Conservation (phyloP, 2,113 vertebrate genomes). For the Macrotus californicus region DNA sequence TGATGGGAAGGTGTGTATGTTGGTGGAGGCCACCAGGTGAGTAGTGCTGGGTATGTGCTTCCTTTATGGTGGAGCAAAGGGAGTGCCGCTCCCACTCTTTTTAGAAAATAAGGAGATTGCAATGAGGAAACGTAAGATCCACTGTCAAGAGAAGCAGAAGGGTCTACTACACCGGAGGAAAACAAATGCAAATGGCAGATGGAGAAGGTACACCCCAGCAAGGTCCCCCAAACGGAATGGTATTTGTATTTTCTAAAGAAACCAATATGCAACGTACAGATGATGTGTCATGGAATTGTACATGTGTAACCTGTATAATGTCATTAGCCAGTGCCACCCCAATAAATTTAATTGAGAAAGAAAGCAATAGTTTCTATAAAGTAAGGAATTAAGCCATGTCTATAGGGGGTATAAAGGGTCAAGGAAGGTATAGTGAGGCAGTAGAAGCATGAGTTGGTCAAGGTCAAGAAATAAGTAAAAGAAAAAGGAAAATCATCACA, state of each 20-base stretch:
- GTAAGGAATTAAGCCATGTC: background rate
- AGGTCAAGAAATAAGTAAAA: background rate
- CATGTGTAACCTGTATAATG: background rate
- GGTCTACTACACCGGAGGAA: background rate
- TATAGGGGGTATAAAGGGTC: background rate
- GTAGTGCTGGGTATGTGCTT: background rate
- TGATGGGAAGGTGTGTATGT: background rate
- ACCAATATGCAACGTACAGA: background rate
- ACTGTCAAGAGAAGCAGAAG: background rate
- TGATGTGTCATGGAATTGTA: background rate
- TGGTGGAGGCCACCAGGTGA: background rate
- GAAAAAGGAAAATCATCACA: background rate
- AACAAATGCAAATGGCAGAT: background rate
- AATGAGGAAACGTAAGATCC: background rate
- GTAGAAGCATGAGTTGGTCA: background rate
- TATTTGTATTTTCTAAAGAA: background rate
- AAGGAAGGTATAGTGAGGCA: background rate
- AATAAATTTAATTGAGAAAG: background rate
- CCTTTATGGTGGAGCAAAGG: background rate
- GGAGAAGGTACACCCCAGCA: background rate
- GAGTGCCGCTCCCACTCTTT: background rate
- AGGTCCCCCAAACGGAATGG: background rate
- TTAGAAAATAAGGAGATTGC: background rate
- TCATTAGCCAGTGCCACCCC: too few relatives aligned
- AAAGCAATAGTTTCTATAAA: background rate